These are phyloP conservation scores for Aleiodes testaceus DNA, from an alignment of 2,888 invertebrate species.

Conservation along the genomic window DNA sequence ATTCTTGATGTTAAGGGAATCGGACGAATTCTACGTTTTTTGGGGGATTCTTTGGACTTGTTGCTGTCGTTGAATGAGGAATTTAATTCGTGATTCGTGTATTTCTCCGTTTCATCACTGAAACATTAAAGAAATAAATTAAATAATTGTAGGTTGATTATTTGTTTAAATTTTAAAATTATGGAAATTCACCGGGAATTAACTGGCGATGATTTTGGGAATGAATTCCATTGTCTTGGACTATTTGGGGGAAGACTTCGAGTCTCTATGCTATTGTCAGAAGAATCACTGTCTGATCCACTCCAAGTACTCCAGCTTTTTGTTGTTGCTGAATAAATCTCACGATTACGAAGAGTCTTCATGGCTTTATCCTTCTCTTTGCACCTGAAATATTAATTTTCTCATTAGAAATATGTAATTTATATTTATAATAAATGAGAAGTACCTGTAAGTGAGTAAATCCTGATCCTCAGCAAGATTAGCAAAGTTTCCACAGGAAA, in stretches of 20 bases:
- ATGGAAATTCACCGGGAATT: conserved; percentile 77
- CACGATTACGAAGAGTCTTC: conserved; percentile 62
- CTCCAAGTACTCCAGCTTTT: conserved; percentile 64
- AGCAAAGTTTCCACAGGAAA: conserved; percentile 61
- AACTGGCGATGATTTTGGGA: conserved; percentile 82
- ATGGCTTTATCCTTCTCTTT: conserved; percentile 61
- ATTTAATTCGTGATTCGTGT: conserved; percentile 72
- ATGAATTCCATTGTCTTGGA: conserved; percentile 69
- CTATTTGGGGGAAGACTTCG: conserved; percentile 65
- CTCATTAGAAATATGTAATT: background rate
- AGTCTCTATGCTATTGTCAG: conserved; percentile 66
- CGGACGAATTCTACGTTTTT: conserved; percentile 77
- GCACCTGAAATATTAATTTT: conserved; percentile 51
- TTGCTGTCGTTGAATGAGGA: conserved; percentile 55
- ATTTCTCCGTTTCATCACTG: conserved; percentile 80
- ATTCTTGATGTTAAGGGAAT: conserved; percentile 83
- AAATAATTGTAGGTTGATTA: too few relatives aligned
- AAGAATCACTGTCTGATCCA: conserved; percentile 63
- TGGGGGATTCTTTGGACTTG: conserved; percentile 63
- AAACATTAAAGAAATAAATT: conserved; percentile 50
- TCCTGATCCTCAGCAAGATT: conserved; percentile 67
- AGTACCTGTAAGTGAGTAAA: conserved; percentile 63
- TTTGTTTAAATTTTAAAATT: too few relatives aligned
- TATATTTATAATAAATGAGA: background rate
- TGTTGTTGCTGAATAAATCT: conserved; percentile 58